Evolutionary conservation across 2,888 invertebrate genomes (phyloP).

Genomic region (Odiellus spinosus): DNA sequence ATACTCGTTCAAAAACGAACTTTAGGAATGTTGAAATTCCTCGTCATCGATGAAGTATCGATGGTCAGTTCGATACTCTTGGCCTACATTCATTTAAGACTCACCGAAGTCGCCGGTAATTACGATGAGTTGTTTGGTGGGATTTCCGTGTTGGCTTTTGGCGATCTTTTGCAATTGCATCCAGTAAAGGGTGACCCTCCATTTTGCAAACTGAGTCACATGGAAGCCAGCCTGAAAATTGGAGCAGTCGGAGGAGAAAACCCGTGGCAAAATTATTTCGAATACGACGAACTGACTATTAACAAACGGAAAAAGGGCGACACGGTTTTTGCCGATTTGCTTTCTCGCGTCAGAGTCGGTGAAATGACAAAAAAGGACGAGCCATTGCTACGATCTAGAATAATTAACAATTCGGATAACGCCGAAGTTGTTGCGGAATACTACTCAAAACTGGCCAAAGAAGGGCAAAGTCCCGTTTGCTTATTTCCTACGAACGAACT

Average conservation of each 20-base stretch:
- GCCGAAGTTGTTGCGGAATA: too few species aligned
- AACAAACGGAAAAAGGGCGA: neutral
- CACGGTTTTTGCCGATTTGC: neutral
- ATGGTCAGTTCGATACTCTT: constrained; percentile 4
- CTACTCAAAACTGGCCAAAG: too few species aligned
- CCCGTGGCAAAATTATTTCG: neutral
- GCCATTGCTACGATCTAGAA: neutral
- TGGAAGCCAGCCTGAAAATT: neutral
- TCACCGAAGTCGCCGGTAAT: constrained; percentile 4
- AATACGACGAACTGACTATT: neutral
- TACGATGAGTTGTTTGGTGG: constrained; percentile 7
- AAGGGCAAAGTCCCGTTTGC: too few species aligned
- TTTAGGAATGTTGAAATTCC: neutral
- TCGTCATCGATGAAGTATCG: constrained; percentile 5
- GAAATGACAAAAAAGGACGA: neutral
- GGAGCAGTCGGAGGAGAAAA: neutral
- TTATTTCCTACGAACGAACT: too few species aligned
- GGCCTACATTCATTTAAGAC: constrained; percentile 5
- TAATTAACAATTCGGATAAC: too few species aligned
- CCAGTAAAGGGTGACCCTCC: constrained; percentile 1
- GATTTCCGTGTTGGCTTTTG: constrained; percentile 3
- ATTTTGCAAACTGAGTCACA: neutral
- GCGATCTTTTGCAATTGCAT: constrained; percentile 5
- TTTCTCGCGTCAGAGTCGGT: neutral
- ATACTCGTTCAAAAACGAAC: too few species aligned